phyloP scores from a whole-genome alignment of 2,797 vertebrate species.

The Oryzias dopingdopingensis region DNA sequence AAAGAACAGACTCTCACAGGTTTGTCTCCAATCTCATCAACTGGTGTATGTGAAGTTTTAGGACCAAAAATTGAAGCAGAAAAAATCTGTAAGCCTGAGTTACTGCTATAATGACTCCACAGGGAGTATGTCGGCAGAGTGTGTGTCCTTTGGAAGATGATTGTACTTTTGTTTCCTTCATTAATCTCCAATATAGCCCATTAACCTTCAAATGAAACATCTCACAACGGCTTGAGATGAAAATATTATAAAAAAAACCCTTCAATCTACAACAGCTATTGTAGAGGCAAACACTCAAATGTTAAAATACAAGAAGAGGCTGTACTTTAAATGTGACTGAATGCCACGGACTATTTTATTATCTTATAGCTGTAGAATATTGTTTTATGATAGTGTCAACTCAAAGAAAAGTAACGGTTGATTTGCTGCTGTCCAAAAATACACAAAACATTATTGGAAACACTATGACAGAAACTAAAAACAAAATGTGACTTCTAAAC shows the following conservation, averaged over 20 bases:
- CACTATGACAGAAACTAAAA: too few species aligned
- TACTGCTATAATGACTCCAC: background rate
- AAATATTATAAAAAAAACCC: background rate
- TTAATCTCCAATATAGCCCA: background rate
- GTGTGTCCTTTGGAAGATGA: background rate
- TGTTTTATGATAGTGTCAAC: too few species aligned
- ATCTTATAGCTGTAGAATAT: too few species aligned
- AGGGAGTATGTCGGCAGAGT: background rate
- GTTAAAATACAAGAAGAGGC: too few species aligned
- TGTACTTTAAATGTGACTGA: too few species aligned
- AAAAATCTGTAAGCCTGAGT: background rate
- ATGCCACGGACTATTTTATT: too few species aligned
- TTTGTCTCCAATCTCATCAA: slow-evolving; percentile 12
- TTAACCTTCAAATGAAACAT: background rate
- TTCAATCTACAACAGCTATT: background rate
- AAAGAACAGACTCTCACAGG: background rate
- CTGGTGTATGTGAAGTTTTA: background rate
- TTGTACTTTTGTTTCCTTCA: slow-evolving; percentile 2
- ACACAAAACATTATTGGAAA: too few species aligned
- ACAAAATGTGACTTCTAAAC: too few species aligned
- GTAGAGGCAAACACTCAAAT: too few species aligned
- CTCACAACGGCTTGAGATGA: background rate
- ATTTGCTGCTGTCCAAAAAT: too few species aligned
- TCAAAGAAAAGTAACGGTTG: too few species aligned
- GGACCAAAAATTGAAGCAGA: background rate